Evolutionary conservation across 2,113 vertebrate genomes (phyloP).

Genomic region (Cyprinodon brontotheroides): DNA sequence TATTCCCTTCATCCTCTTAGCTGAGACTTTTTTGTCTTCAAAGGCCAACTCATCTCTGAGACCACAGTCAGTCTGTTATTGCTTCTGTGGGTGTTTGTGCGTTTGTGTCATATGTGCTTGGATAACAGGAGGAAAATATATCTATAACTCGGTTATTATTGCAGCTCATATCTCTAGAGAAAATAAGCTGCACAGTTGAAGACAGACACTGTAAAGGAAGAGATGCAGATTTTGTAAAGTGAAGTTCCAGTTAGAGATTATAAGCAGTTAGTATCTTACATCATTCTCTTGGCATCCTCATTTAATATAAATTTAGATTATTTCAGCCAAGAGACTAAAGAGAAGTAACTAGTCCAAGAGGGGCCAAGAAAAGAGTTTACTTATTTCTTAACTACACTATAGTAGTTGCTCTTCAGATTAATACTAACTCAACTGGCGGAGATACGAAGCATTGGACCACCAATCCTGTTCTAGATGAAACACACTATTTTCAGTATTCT

Average conservation of each 20-base stretch:
- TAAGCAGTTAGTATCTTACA: neutral
- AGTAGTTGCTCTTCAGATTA: neutral
- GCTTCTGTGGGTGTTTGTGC: conserved; percentile 62
- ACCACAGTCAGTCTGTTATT: conserved; percentile 63
- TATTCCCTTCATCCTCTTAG: conserved; percentile 74
- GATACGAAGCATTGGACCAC: neutral
- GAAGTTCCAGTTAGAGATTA: neutral
- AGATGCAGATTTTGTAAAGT: neutral
- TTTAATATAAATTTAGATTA: neutral
- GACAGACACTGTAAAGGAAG: neutral
- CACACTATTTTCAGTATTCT: neutral
- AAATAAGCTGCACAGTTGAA: conserved; percentile 36
- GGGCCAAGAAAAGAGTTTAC: neutral
- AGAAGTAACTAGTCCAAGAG: neutral
- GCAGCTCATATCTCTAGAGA: conserved; percentile 28
- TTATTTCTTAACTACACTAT: neutral
- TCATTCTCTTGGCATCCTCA: neutral
- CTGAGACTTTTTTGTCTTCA: conserved; percentile 72
- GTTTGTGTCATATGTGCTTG: conserved; percentile 48
- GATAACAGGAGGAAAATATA: conserved; percentile 38
- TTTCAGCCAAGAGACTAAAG: neutral
- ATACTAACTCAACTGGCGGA: neutral
- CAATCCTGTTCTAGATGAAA: neutral
- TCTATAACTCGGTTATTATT: conserved; percentile 51
- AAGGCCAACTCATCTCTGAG: conserved; percentile 73